Evolutionary conservation across 2,888 invertebrate species (phyloP), one percentile per base, ranked within the genome.

Genomic region (Nomada flava): DNA sequence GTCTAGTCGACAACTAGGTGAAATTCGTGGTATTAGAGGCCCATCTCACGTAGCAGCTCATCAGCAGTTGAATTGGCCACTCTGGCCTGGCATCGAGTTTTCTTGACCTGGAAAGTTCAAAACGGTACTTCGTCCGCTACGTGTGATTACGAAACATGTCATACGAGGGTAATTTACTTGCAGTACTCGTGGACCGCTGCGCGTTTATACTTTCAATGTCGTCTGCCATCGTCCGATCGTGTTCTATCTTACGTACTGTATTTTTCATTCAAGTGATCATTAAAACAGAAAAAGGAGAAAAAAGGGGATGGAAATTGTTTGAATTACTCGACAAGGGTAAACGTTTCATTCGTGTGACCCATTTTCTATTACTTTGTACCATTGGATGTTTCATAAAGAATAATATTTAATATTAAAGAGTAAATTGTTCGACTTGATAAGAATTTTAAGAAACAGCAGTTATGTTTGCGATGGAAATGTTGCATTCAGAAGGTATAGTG

Each of bases 21-120:
- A 72, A 88, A 86, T 88, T 85, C 79, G 74, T 69, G 62, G 81
- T 86, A 86, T 88, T 88, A 88, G 86, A 79, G 82, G 87, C 85
- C 88, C 87, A 88, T 88, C 88, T 88, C 87, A 88, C 87, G 87
- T 88, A 88, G 86, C 85, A 76, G 82, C 83, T 88, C 87, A 88
- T 88, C 87, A 88, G 87, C 77, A 81, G 84, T 86, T 79, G 79
- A 86, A 88, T 88, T 88, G 88, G 84, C 86, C 82, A 87, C 84
- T 84, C 84, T 87, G 69, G 63, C 79, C 77, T 71, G 86, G 81
- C 88, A 87, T 88, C 85, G 88, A 88, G 86, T 88, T 88, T 88
- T 88, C 88, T 88, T 86, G 84, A 86, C 87, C 86, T 79, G 86
- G 82, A 86, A 88, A 88, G 86, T 86, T 85, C 78, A 84, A 86